phyloP scores from a whole-genome alignment of 2,113 vertebrate genomes.

The Rissa tridactyla region DNA sequence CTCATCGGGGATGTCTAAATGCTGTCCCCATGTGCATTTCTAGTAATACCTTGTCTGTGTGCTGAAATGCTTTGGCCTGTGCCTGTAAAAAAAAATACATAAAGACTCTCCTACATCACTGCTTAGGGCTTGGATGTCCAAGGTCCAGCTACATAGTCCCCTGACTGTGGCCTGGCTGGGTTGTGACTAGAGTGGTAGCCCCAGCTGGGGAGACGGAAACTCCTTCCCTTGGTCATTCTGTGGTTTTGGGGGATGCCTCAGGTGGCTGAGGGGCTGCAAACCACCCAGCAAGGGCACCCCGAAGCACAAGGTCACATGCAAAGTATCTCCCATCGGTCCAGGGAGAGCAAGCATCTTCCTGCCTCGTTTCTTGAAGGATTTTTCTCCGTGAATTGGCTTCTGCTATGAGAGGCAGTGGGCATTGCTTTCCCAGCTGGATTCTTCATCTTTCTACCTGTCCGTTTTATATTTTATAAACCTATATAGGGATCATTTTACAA shows the following conservation, averaged over 20 bases:
- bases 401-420: background rate
- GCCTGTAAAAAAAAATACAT: background rate
- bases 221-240: background rate
- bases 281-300: background rate
- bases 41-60: background rate
- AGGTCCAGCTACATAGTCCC: background rate
- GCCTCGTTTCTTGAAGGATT: background rate
- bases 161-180: background rate
- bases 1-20: background rate
- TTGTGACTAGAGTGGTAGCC: background rate
- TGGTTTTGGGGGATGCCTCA: accelerated
- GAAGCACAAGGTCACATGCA: background rate
- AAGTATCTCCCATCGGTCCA: background rate
- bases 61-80: background rate
- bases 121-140: background rate
- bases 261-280: background rate
- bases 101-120: background rate
- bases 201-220: background rate
- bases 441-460: constrained; percentile 39
- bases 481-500: constrained; percentile 56
- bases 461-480: constrained; percentile 58
- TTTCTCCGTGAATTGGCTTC: background rate
- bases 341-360: background rate
- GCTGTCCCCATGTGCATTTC: background rate
- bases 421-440: background rate